Percentiles rank a stretch among this genome's conserved stretches.
Evolutionary conservation across 2,113 vertebrate genomes (phyloP).

Genomic region (Pseudopipra pipra): DNA sequence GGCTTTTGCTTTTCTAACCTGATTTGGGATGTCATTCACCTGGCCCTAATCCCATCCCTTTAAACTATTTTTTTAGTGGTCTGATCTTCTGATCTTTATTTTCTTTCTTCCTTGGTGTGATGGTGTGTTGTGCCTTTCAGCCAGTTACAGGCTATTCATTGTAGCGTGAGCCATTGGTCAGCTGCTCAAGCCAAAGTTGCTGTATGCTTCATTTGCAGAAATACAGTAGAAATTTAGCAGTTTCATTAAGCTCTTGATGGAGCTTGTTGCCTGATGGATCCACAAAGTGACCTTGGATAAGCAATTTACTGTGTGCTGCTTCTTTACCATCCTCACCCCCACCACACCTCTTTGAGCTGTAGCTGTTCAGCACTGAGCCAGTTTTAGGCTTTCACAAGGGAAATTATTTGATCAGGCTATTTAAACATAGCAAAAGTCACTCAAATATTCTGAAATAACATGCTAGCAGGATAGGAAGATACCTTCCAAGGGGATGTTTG

Average conservation of each 20-base stretch:
- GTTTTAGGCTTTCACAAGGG: background rate
- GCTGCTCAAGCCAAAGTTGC: conserved; percentile 6
- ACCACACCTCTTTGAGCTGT: background rate
- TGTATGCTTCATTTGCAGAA: background rate
- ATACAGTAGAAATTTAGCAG: background rate
- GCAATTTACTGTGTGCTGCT: background rate
- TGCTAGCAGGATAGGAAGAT: background rate
- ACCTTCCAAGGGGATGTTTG: background rate
- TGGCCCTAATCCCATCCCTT: background rate
- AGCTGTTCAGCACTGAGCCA: background rate
- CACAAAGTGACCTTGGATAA: background rate
- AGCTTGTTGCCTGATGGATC: background rate
- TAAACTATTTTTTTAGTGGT: background rate
- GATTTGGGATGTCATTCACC: background rate
- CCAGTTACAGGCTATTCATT: background rate
- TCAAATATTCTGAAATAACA: background rate
- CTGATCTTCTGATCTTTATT: background rate
- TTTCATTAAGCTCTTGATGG: background rate
- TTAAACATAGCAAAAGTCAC: background rate
- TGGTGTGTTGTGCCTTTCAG: background rate
- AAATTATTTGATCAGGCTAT: background rate
- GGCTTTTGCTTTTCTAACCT: background rate
- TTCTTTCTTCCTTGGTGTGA: background rate
- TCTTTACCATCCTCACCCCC: background rate
- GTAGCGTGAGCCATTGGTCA: background rate